phyloP scores from a whole-genome alignment of 1,140 invertebrate species.

The Hyles euphorbiae region DNA sequence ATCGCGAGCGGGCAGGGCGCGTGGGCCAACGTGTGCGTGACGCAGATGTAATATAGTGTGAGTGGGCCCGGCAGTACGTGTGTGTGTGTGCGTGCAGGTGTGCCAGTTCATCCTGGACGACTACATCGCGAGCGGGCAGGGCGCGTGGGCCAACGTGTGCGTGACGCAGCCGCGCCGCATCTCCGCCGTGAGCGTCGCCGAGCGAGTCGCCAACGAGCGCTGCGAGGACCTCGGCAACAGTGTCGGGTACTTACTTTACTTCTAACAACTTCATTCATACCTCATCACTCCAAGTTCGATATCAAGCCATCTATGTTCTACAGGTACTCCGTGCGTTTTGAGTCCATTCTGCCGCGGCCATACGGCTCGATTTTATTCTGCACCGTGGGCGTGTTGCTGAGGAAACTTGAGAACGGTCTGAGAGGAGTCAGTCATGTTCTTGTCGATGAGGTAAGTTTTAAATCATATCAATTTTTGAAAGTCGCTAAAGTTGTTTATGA shows the following conservation, averaged over 20 bases:
- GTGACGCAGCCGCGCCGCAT: constrained; percentile 96
- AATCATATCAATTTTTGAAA: too few species aligned
- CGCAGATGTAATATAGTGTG: too few species aligned
- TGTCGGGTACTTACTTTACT: constrained; percentile 76
- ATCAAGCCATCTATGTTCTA: neutral
- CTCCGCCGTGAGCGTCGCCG: constrained; percentile 95
- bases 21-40: too few species aligned
- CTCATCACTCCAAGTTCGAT: too few species aligned
- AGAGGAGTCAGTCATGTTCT: constrained; percentile 93
- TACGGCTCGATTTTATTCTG: constrained; percentile 97
- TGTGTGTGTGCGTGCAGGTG: constrained; percentile 67
- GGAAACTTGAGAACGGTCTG: constrained; percentile 92
- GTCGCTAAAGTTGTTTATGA: too few species aligned
- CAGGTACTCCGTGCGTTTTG: constrained; percentile 93
- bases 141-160: constrained; percentile 90
- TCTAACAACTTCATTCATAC: too few species aligned
- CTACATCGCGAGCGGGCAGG: constrained; percentile 90
- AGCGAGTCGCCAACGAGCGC: constrained; percentile 91
- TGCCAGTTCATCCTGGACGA: constrained; percentile 98
- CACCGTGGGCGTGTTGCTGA: constrained; percentile 93
- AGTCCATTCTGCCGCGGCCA: constrained; percentile 90
- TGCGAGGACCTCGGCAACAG: constrained; percentile 89
- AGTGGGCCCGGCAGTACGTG: neutral
- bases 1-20: too few species aligned
- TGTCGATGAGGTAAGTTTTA: constrained; percentile 86